Evolutionary conservation across 2,888 invertebrate genomes (phyloP), one percentile per base, ranked within the genome.

Genomic region (Cryptops parisi): DNA sequence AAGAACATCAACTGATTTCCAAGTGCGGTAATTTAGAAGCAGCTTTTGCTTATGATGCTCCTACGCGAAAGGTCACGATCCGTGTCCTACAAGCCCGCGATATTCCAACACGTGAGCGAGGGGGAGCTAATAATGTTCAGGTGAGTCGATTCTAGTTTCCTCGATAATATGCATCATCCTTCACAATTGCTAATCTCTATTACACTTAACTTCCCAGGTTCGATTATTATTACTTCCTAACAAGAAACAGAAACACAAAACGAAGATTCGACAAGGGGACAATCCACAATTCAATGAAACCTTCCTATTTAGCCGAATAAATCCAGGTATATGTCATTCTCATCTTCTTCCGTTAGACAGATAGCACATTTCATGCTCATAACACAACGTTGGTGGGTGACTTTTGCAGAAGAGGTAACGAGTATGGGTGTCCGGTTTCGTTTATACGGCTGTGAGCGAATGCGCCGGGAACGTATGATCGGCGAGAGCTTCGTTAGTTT

Each of bases 161-260:
- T 33, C 15, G 33, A 33, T 33, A 33, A 9, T 9, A 33, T 9
- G 6, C 15, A 33, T 33, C 15, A 33, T 33, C 33, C 6, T 9
- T 33, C 15, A 9, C 15, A 33, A 6, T 33, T 33, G 6, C 6
- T 33, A 9, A 33, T 33, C 38, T 48, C 38, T 27, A 17, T 47
- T 41, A 6, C 19, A 12, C 43, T 17, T 47, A 5, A 46, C 27
- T 46, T 26, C 17, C 12, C 72, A 89, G 81, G 87, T 91, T 58
- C 79, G 91, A 59, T 76, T 93, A 61, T 79, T 93, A 46, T 76
- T 94, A 64, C 71, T 94, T 59, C 94, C 93, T 3, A 79, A 84
- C 65, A 90, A 91, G 68, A 91, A 91, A 69, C 91, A 91, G 68
- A 87, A 90, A 64, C 86, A 86, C 69, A 93, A 93, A 71, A 91